Evolutionary conservation across 2,888 invertebrate genomes (phyloP).

Genomic region (Gymnocheta viridis): DNA sequence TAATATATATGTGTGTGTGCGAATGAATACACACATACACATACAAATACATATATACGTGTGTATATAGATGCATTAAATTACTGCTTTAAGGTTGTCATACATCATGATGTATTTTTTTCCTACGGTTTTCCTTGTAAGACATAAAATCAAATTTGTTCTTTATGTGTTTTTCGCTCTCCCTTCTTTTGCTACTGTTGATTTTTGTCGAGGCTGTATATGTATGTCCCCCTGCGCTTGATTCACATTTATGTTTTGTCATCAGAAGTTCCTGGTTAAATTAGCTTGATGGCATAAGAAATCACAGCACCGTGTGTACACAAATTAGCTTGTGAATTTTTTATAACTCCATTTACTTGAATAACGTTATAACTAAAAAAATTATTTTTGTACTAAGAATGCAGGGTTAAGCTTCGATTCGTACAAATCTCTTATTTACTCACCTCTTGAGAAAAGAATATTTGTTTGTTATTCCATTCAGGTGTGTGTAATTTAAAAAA

Average conservation of each 20-base stretch:
- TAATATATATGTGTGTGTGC: no score
- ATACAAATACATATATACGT: background rate
- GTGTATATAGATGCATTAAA: slow-evolving; percentile 41
- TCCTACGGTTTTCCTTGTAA: background rate
- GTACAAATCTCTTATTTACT: no score
- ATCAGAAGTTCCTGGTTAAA: slow-evolving; percentile 69
- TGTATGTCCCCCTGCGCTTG: background rate
- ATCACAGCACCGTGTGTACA: slow-evolving; percentile 68
- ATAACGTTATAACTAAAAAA: no score
- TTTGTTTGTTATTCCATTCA: no score
- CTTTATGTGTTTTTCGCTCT: background rate
- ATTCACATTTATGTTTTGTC: slow-evolving; percentile 61
- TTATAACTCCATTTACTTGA: slow-evolving; percentile 41
- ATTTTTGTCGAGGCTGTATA: background rate
- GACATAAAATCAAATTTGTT: slow-evolving; percentile 25
- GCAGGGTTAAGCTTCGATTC: no score
- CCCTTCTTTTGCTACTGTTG: background rate
- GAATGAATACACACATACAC: background rate
- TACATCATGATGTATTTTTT: slow-evolving; percentile 53
- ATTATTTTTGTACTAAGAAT: no score
- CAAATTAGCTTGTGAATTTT: slow-evolving; percentile 67
- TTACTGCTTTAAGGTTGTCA: slow-evolving; percentile 56
- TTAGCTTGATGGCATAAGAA: slow-evolving; percentile 71
- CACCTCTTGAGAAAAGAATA: no score
- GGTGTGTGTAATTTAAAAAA: no score